Base-by-base conservation (phyloP, 2,113 vertebrate species). In the Dipodomys stephensi region DNA sequence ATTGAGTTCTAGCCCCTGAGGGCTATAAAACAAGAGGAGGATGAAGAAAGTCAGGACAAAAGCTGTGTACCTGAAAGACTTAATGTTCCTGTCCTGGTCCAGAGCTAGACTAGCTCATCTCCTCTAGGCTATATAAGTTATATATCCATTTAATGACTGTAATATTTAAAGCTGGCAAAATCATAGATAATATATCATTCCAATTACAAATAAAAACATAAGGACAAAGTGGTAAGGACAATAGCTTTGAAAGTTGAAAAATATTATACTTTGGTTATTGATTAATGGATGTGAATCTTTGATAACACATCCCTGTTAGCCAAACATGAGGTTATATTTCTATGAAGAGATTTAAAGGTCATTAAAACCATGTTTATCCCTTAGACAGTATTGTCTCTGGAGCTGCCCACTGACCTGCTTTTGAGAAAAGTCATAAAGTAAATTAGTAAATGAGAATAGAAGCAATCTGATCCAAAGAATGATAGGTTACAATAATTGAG, bases 181-280 rank as follows among this genome's bases (percentile, higher is more conserved):
- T 39, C 30, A 69, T 35, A 78, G 69, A 11, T 44, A 73, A 72
- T 30, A 62, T 6, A 60, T 79, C 49, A 74, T 8, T 82, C 67
- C 64, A 91, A 72, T 60, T 7, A 84, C 71, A 85, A 94, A 62
- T 44, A 67, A 91, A 88, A 84, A 23, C 18, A 49, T n/a, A 91
- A 87, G 16, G 16, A 7, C 67, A 53, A 32, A 76, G 4, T 65
- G 5, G 6, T 46, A 60, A 67, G 53, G 13, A 30, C 19, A 16
- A 39, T 74, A 85, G 4, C 30, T 39, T 20, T 15, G 8, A 68
- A 94, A 44, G 27, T 22, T 81, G 32, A 44, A 73, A 77, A 49
- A 0, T 5, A 6, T 16, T 19, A 57, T 57, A 57, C 74, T 3
- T 85, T 10, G 46, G 20, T 8, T 77, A 68, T 28, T 65, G 16